Evolutionary conservation across 2,113 vertebrate species (phyloP), one percentile per base, ranked within the genome.

Genomic region (Salminus brasiliensis): DNA sequence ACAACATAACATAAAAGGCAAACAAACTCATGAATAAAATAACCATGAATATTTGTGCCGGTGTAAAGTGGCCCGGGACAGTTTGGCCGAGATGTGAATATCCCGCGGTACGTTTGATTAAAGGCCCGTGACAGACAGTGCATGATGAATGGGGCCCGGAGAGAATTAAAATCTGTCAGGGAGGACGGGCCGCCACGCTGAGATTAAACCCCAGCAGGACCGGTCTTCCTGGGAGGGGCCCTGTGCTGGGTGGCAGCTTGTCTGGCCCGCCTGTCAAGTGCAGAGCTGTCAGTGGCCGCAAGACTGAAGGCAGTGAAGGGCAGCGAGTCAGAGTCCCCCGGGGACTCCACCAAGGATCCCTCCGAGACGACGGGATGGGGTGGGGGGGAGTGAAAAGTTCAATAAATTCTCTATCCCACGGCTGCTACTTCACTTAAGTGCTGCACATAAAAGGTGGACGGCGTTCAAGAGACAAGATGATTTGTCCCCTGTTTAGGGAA

Each of bases 201-300:
- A 83, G 84, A 88, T 86, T 82, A 87, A 87, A 69, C 84, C 80
- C 76, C 81, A 74, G 85, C 76, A 83, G 83, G 79, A 70, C 67
- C 52, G 57, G 25, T 71, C 68, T 76, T 80, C 82, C 67, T 74
- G 81, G 85, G 80, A 81, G 83, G 80, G 84, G 73, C 79, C 43
- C 57, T 21, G 71, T 67, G 79, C 62, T 66, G 73, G 27, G 66
- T 85, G 81, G 80, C 75, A 72, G 72, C 68, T 78, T 63, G 55
- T 80, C 74, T 76, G 71, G 65, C 52, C 76, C 62, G 72, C 67
- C 80, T 81, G 78, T 88, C 83, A 87, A 78, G 81, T 70, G 59
- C 39, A 34, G 76, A 75, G 70, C 81, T 87, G 79, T 87, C 84
- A 88, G 72, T 21, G 63, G 63, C 70, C 65, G 41, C 66, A 81